Percentiles rank a stretch among this genome's conserved stretches.
These are phyloP conservation scores for Bombycilla garrulus DNA, from an alignment of 2,113 vertebrate genomes.

Conservation along the genomic window DNA sequence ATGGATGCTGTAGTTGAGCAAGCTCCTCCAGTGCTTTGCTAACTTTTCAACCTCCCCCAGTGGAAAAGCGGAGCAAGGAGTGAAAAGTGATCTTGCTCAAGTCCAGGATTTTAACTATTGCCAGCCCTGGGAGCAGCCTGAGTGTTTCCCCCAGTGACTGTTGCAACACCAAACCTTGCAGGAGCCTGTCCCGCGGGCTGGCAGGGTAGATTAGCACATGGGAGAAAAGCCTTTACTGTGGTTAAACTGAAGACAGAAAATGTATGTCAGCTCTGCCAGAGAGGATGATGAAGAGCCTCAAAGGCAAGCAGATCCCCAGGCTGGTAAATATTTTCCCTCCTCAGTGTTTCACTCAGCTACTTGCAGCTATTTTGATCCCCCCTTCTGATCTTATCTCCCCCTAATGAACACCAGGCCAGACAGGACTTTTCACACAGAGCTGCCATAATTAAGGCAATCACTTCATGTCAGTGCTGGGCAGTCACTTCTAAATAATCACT, in stretches of 20 bases:
- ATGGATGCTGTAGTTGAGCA: not conserved
- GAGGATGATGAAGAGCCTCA: not conserved
- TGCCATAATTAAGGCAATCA: not conserved
- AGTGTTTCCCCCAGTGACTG: not conserved
- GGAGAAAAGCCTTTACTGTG: not conserved
- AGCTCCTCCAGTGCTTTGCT: not conserved
- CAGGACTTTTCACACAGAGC: not conserved
- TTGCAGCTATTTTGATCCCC: not conserved
- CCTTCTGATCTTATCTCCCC: not conserved
- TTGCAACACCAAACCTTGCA: not conserved
- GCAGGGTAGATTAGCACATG: not conserved
- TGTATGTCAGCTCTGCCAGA: not conserved
- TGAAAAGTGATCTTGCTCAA: not conserved
- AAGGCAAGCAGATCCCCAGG: not conserved
- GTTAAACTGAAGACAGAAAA: not conserved
- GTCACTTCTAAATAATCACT: not conserved
- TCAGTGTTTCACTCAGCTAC: not conserved
- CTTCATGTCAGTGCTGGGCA: not conserved
- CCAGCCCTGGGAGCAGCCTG: rapidly evolving
- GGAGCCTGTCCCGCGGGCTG: not conserved
- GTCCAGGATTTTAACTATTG: not conserved
- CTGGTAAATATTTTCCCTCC: not conserved
- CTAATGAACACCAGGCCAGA: not conserved
- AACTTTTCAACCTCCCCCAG: not conserved
- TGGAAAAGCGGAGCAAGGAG: not conserved